Percentiles rank a stretch among this genome's conserved stretches.
These are phyloP conservation scores for Nephrotoma appendiculata DNA, from an alignment of 2,888 invertebrate genomes.

Conservation along the genomic window DNA sequence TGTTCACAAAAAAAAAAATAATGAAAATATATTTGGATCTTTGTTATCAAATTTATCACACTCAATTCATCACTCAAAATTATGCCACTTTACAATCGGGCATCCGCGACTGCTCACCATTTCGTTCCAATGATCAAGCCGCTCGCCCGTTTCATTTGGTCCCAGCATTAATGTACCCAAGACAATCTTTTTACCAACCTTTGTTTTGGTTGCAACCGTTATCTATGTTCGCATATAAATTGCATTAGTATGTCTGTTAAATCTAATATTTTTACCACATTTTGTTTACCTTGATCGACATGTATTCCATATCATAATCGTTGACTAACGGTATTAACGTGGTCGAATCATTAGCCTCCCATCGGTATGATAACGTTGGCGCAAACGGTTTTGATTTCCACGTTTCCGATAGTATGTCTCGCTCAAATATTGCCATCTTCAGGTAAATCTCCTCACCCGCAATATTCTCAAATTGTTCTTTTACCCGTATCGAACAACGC, in stretches of 20 bases:
- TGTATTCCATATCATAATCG: constrained; percentile 22
- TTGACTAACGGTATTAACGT: constrained; percentile 23
- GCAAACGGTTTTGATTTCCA: constrained; percentile 64
- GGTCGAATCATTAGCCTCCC: constrained; percentile 38
- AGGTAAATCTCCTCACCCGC: constrained; percentile 52
- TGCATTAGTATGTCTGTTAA: background rate
- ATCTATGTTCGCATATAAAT: constrained; percentile 10
- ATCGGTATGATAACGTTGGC: constrained; percentile 62
- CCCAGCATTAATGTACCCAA: constrained; percentile 23
- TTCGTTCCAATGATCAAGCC: constrained; percentile 23
- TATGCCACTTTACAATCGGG: constrained; percentile 28
- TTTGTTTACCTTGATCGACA: constrained; percentile 19
- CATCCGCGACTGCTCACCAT: constrained; percentile 22
- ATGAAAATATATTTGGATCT: background rate
- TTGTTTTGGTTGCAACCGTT: constrained; percentile 29
- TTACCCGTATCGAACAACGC: constrained; percentile 31
- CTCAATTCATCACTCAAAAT: constrained; percentile 20
- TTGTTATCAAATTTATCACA: background rate
- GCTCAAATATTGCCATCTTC: constrained; percentile 60
- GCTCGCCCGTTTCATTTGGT: constrained; percentile 16
- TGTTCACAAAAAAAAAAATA: background rate
- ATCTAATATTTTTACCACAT: background rate
- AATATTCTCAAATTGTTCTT: constrained; percentile 29
- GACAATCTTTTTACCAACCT: constrained; percentile 29
- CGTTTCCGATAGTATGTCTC: constrained; percentile 39